Evolutionary conservation across 2,797 vertebrate species (phyloP).

Genomic region (Pipistrellus pipistrellus): DNA sequence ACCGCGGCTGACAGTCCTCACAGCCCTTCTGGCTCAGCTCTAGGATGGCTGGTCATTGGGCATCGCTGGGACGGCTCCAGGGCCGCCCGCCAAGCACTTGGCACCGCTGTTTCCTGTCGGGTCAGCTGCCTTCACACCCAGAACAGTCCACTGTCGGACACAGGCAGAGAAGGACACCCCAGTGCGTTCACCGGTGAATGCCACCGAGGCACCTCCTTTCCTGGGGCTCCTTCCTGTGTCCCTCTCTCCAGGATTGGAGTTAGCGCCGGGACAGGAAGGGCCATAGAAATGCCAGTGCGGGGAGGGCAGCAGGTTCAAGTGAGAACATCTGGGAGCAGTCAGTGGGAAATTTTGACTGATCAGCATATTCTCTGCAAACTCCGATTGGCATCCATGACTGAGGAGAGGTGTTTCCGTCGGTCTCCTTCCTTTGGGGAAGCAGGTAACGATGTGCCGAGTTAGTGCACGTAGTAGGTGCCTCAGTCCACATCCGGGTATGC

Average conservation of each 20-base stretch:
- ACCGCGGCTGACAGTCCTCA: background rate
- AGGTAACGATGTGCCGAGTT: background rate
- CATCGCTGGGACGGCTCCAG: background rate
- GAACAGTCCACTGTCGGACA: background rate
- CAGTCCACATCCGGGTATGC: background rate
- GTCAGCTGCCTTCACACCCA: background rate
- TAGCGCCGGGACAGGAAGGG: background rate
- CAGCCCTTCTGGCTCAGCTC: background rate
- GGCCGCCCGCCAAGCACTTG: background rate
- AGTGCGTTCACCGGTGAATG: background rate
- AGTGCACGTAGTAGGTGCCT: background rate
- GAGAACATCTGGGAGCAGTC: background rate
- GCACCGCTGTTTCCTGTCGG: accelerated
- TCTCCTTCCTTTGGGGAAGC: background rate
- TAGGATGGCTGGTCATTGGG: too few species aligned
- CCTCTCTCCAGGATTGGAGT: background rate
- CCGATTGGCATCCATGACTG: background rate
- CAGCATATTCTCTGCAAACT: background rate
- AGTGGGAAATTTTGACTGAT: background rate
- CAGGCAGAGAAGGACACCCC: background rate
- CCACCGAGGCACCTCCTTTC: background rate
- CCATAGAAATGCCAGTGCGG: background rate
- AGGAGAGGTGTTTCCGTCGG: background rate
- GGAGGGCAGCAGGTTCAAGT: background rate
- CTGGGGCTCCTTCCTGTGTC: background rate